Base-by-base conservation (phyloP, 2,888 invertebrate genomes). In the Netelia inedita region DNA sequence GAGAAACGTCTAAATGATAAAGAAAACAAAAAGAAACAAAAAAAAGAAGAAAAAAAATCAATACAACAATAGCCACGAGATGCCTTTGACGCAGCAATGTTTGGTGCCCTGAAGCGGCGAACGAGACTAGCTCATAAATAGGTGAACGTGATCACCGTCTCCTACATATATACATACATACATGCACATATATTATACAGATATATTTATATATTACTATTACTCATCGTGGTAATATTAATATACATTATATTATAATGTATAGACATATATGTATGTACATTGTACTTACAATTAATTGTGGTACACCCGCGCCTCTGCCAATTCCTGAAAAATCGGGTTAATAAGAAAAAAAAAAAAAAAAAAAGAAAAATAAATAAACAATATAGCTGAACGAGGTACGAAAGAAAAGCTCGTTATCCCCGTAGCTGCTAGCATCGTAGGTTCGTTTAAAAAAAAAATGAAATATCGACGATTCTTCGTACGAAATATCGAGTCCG, bases 41-140 rank as follows among this genome's bases (percentile, higher is more conserved):
- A 79, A 75, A 81, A 76, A 88, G 78, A 72, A 84, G 80, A 84
- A 83, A 83, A 81, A 85, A 83, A 85, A 79, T 80, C 53, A 82
- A 85, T 88, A 90, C 89, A 90, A 91, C 92, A 92, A 92, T 92
- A 92, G 92, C 91, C 92, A 92, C 92, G 90, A 92, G 92, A 92
- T 92, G 92, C 92, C 92, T 92, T 92, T 88, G 90, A 92, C 87
- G 91, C 91, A 91, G 87, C 88, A 91, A 90, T 83, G 91, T 90
- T 88, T 85, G 92, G 91, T 92, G 91, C 91, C 92, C 91, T 91
- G 91, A 87, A 88, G 80, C 87, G 82, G 84, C 80, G 81, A 84
- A 80, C 78, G 85, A 78, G 53, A 83, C 55, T 76, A 82, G 79
- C 79, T 83, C 79, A 85, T 66, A 72, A 55, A 75, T 69, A 79